These are phyloP conservation scores for Drosophila nikananu DNA, from an alignment of 1,140 invertebrate genomes.

Conservation along the genomic window DNA sequence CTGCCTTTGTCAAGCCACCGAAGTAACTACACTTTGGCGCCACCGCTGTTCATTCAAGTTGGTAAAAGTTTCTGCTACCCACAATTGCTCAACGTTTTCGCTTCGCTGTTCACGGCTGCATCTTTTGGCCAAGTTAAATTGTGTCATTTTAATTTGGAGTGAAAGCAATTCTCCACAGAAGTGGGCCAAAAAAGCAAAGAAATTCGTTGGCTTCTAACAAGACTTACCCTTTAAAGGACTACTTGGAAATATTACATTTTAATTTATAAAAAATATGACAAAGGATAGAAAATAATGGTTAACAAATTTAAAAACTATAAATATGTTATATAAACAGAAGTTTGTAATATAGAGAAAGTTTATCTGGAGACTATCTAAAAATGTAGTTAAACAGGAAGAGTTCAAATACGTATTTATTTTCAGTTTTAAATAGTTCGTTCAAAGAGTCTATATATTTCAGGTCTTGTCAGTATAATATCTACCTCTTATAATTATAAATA, in stretches of 20 bases:
- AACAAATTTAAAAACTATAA: background rate
- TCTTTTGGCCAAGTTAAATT: slow-evolving; percentile 52
- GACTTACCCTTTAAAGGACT: background rate
- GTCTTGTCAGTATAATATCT: background rate
- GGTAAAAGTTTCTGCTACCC: slow-evolving; percentile 39
- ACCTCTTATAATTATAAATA: background rate
- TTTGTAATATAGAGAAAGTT: background rate
- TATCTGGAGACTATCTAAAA: background rate
- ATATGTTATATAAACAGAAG: background rate
- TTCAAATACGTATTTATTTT: too few species aligned
- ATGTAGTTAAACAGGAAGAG: background rate
- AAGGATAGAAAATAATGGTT: background rate
- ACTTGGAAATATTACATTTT: background rate
- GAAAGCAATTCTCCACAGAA: background rate
- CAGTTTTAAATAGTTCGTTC: background rate
- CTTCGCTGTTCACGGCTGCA: slow-evolving; percentile 37
- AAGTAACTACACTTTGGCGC: slow-evolving; percentile 39
- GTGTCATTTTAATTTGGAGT: slow-evolving; percentile 41
- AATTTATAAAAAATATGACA: background rate
- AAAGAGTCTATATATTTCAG: background rate
- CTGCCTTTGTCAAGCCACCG: slow-evolving; percentile 32
- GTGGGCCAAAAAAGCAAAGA: background rate
- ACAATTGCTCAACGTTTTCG: slow-evolving; percentile 28
- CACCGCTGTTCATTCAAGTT: slow-evolving; percentile 27
- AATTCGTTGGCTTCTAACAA: background rate